Evolutionary conservation across 64 coral and sea anemone genomes (phyloP), one percentile per base, ranked within the genome.

Genomic region (Platygyra sinensis): DNA sequence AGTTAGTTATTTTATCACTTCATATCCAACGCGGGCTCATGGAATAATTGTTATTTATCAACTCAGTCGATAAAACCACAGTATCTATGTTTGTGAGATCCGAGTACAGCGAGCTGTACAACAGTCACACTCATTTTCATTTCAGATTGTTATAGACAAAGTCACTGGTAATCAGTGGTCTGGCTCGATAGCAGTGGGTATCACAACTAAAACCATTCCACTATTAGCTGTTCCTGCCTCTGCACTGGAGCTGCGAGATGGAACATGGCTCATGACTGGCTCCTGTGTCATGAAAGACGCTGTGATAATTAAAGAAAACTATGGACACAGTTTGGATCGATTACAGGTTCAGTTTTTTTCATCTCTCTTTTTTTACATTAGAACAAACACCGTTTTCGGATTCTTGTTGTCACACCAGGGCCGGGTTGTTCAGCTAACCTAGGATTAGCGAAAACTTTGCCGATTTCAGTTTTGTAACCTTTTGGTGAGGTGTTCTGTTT

Each of bases 91-190:
- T 3, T 46, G 7, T 46, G 42, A 46, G 42, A 46, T 46, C 3
- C 42, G 7, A 5, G 42, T 8, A 46, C 42, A 46, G 5, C 42
- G 2, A 57, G 54, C 54, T 57, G 10, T 71, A 4, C 17, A 9
- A 6, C n/a, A n/a, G n/a, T n/a, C n/a, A n/a, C 25, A 20, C n/a
- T n/a, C 31, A n/a, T 39, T 73, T 79, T n/a, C 9, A 46, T 76
- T 74, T 67, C 88, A 94, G 93, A 94, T 94, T 60, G 83, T 90
- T 28, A 73, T 94, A 10, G 93, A 94, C 72, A 89, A 80, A 86
- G 80, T 94, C 42, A 76, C 38, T 30, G 64, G 22, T 29, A 85
- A 15, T 46, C 80, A 86, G 4, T 94, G 93, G 93, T 94, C 88
- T 59, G 87, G 87, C 11, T 94, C 93, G 1, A 39, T 94, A 6